phyloP scores from a whole-genome alignment of 2,888 invertebrate genomes.

The Meloe dianella region DNA sequence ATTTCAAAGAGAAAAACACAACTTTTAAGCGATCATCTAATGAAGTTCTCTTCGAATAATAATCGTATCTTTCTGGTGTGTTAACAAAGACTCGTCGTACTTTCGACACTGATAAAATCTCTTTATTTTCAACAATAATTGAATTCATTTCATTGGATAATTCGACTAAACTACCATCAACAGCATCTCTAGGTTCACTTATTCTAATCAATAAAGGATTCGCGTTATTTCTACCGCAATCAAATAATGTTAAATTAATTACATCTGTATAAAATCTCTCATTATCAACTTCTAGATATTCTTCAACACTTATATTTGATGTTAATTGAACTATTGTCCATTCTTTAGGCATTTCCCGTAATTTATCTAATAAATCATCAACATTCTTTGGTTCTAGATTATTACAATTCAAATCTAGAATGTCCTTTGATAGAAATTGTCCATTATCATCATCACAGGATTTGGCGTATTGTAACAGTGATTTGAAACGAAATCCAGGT shows the following conservation, averaged over 20 bases:
- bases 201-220: slow-evolving; percentile 50
- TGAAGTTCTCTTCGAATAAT: slow-evolving; percentile 34
- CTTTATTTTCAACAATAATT: slow-evolving; percentile 44
- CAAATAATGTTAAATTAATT: slow-evolving; percentile 52
- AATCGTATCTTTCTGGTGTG: slow-evolving; percentile 40
- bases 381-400: slow-evolving; percentile 37
- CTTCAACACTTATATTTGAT: slow-evolving; percentile 49
- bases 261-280: slow-evolving; percentile 45
- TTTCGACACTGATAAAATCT: slow-evolving; percentile 35
- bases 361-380: slow-evolving; percentile 43
- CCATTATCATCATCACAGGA: slow-evolving; percentile 24
- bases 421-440: slow-evolving; percentile 41
- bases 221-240: slow-evolving; percentile 47
- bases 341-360: slow-evolving; percentile 60
- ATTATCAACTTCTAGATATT: slow-evolving; percentile 42
- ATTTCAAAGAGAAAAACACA: slow-evolving; percentile 13
- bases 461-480: slow-evolving; percentile 47
- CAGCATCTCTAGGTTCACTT: slow-evolving; percentile 41
- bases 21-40: slow-evolving; percentile 43
- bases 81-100: slow-evolving; percentile 37
- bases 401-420: slow-evolving; percentile 46
- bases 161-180: slow-evolving; percentile 36
- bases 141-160: slow-evolving; percentile 46
- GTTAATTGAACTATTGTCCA: slow-evolving; percentile 69
- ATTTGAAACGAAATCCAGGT: slow-evolving; percentile 49